A percentile compares a stretch with the other conserved stretches of the same genome.
Conservation (phyloP, 2,113 vertebrate genomes). For the Isichthys henryi region DNA sequence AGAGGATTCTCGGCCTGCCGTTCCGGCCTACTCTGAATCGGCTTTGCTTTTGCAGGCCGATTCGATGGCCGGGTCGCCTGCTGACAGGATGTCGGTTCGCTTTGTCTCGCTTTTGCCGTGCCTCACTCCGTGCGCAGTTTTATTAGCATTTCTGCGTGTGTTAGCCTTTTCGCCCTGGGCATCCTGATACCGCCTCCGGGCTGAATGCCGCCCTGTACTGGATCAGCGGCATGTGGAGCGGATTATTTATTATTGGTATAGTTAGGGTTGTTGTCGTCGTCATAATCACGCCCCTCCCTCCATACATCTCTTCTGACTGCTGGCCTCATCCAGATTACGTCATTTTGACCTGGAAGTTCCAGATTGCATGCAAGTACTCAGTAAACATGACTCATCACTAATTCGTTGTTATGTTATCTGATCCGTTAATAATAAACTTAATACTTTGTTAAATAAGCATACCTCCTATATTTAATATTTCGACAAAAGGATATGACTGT, state of each 20-base stretch:
- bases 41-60: background rate
- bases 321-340: background rate
- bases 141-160: background rate
- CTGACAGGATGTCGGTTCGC: background rate
- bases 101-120: background rate
- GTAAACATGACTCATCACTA: background rate
- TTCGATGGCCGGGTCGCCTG: background rate
- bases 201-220: background rate
- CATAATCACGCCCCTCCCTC: background rate
- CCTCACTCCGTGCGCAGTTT: background rate
- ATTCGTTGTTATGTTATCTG: background rate
- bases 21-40: background rate
- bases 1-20: background rate
- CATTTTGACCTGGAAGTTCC: background rate
- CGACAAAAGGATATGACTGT: background rate
- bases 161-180: background rate
- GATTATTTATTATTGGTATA: background rate
- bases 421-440: background rate
- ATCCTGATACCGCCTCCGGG: background rate
- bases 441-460: background rate
- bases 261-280: background rate
- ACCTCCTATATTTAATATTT: background rate
- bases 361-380: background rate
- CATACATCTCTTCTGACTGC: background rate
- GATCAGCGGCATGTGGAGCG: background rate